Evolutionary conservation across 2,113 vertebrate species (phyloP).

Genomic region (Halcyon senegalensis): DNA sequence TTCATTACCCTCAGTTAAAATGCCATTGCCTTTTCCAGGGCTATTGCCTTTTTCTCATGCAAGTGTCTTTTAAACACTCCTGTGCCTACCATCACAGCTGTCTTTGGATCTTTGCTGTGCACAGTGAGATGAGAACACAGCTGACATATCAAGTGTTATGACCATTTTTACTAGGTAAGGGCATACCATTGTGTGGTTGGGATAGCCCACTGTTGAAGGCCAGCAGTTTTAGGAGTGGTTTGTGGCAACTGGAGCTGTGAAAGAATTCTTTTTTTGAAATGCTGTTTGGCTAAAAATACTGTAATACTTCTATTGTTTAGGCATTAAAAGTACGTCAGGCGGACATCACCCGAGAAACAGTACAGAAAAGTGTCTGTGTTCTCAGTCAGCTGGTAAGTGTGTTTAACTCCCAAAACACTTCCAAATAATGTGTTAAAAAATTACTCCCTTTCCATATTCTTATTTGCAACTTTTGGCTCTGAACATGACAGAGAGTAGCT

Average conservation of each 20-base stretch:
- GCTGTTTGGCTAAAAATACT: not conserved
- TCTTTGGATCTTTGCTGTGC: not conserved
- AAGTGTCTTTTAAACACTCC: not conserved
- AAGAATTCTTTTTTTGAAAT: not conserved
- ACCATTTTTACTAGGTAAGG: not conserved
- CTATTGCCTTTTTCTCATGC: not conserved
- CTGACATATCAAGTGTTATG: not conserved
- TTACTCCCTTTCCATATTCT: not conserved
- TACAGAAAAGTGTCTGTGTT: conserved; percentile 99
- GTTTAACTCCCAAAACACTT: not conserved
- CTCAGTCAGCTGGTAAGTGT: conserved; percentile 95
- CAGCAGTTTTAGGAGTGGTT: not conserved
- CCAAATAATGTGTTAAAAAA: not conserved
- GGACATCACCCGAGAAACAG: conserved; percentile 95
- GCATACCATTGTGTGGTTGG: not conserved
- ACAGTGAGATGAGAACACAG: not conserved
- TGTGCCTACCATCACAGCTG: not conserved
- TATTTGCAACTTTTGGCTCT: not conserved
- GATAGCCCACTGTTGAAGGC: not conserved
- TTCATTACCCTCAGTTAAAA: not conserved
- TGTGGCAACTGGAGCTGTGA: not conserved
- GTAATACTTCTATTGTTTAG: conserved; percentile 71
- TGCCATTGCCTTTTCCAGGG: not conserved
- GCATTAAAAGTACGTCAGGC: conserved; percentile 94
- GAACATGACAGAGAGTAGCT: not conserved